Conservation (phyloP, 2,113 vertebrate species). For the Dipodomys stephensi region DNA sequence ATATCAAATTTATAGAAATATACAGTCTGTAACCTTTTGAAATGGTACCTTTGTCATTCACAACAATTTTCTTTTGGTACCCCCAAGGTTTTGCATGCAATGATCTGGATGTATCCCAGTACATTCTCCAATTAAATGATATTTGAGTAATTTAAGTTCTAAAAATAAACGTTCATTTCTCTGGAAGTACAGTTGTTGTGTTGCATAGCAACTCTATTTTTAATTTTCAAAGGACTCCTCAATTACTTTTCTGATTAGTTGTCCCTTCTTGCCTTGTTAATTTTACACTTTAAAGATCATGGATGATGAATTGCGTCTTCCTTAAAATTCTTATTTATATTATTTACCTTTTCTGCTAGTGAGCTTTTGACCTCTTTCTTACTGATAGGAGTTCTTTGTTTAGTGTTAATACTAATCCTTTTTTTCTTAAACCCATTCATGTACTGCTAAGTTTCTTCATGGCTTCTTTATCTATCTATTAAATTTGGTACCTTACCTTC, state of each 20-base stretch:
- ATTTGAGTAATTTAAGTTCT: constrained; percentile 14
- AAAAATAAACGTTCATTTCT: not conserved
- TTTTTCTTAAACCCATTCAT: not conserved
- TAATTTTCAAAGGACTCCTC: not conserved
- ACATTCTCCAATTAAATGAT: not conserved
- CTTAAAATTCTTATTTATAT: constrained; percentile 42
- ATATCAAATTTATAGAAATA: not conserved
- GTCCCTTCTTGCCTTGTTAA: not conserved
- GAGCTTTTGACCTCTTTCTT: not conserved
- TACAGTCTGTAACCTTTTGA: not conserved
- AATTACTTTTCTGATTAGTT: not conserved
- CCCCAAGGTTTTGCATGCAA: not conserved
- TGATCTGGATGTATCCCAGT: not conserved
- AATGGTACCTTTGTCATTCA: not conserved
- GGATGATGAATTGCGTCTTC: not conserved
- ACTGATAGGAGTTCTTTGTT: constrained; percentile 18
- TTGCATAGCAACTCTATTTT: not conserved
- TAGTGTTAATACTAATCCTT: not conserved
- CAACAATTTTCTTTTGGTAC: not conserved
- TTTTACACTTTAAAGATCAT: no score
- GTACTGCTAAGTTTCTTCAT: not conserved
- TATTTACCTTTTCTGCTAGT: constrained; percentile 10
- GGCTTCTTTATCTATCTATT: not conserved
- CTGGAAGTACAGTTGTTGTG: not conserved
- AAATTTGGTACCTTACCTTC: constrained; percentile 24